Evolutionary conservation across 2,888 invertebrate genomes (phyloP).

Genomic region (Eudemis profundana): DNA sequence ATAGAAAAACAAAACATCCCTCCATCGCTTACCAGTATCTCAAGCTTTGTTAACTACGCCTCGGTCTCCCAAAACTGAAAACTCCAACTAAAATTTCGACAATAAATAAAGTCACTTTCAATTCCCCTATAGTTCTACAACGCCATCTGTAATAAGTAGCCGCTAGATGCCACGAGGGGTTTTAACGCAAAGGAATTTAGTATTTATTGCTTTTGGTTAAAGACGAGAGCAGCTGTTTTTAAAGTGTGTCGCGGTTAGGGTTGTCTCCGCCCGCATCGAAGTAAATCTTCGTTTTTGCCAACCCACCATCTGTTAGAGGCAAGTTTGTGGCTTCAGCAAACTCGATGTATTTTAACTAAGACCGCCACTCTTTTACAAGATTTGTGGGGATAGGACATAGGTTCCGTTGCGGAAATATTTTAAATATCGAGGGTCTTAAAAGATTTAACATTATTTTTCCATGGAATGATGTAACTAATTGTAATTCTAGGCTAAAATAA

Average conservation of each 20-base stretch:
- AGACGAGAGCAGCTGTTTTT: background rate
- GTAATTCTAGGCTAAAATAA: conserved; percentile 26
- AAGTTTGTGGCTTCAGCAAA: conserved; percentile 47
- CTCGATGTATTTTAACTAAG: conserved; percentile 61
- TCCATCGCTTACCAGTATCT: background rate
- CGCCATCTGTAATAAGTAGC: conserved; percentile 41
- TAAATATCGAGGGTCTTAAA: background rate
- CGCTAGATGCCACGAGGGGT: background rate
- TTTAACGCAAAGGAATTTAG: background rate
- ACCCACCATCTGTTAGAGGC: conserved; percentile 60
- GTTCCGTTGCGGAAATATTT: conserved; percentile 23
- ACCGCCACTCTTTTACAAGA: conserved; percentile 50
- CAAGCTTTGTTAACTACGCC: background rate
- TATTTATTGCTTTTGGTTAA: background rate
- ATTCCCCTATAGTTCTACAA: conserved; percentile 40
- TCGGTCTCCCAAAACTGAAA: conserved; percentile 21
- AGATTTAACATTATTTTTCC: too few relatives aligned
- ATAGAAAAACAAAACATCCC: background rate
- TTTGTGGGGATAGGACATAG: conserved; percentile 53
- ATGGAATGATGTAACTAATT: background rate
- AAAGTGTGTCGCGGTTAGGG: conserved; percentile 37
- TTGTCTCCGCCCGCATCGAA: conserved; percentile 52
- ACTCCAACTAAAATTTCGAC: conserved; percentile 21
- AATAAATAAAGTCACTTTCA: conserved; percentile 41
- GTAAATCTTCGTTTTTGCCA: conserved; percentile 64